phyloP scores from a whole-genome alignment of 2,888 invertebrate species.

The Eupeodes luniger region DNA sequence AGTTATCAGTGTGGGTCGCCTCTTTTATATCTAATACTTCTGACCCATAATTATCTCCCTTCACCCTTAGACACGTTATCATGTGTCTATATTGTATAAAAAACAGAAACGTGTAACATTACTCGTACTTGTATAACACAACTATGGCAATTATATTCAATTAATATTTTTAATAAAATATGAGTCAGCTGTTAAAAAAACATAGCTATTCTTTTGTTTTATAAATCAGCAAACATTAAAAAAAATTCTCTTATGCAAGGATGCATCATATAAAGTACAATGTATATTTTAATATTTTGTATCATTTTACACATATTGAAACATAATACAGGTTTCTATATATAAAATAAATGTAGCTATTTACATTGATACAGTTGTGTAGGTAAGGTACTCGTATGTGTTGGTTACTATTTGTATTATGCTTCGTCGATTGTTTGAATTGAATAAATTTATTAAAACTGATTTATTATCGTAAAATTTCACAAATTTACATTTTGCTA shows the following conservation, averaged over 20 bases:
- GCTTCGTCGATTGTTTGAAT: slow-evolving; percentile 66
- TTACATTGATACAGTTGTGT: neutral
- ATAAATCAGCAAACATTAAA: neutral
- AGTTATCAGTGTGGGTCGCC: no score
- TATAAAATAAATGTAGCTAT: neutral
- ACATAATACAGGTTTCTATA: neutral
- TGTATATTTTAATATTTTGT: neutral
- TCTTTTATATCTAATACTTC: no score
- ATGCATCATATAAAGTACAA: neutral
- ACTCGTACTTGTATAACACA: no score
- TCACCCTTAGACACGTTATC: no score
- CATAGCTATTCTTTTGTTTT: neutral
- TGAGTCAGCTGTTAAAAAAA: no score
- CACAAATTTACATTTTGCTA: slow-evolving; percentile 58
- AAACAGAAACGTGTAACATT: no score
- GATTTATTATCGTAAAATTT: slow-evolving; percentile 69
- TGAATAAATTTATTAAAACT: slow-evolving; percentile 74
- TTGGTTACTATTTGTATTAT: neutral
- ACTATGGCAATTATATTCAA: no score
- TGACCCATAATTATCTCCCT: no score
- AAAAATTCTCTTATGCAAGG: neutral
- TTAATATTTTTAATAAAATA: no score
- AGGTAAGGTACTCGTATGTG: no score
- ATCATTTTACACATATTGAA: neutral
- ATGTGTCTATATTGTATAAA: no score